Evolutionary conservation across 2,888 invertebrate species (phyloP).

Genomic region (Drosophila mulleri): DNA sequence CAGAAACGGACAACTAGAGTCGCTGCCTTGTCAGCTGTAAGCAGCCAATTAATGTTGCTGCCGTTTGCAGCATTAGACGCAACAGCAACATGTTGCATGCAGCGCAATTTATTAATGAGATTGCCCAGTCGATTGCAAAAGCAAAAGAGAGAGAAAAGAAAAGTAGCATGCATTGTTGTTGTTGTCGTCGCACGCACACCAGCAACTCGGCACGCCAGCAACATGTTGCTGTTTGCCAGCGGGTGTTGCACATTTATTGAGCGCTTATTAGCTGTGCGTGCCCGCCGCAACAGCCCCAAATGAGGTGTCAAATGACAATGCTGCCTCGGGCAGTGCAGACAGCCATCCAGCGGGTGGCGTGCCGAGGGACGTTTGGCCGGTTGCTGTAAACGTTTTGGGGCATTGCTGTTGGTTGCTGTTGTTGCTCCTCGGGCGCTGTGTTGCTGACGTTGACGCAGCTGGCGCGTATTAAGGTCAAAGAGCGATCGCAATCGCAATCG

Average conservation of each 20-base stretch:
- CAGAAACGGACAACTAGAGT: constrained; percentile 43
- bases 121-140: constrained; percentile 81
- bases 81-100: constrained; percentile 72
- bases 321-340: constrained; percentile 9
- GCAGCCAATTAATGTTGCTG: constrained; percentile 78
- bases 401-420: constrained; percentile 5
- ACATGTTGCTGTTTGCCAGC: constrained; percentile 74
- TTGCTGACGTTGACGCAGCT: constrained; percentile 66
- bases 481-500: constrained; percentile 75
- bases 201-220: constrained; percentile 39
- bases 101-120: constrained; percentile 84
- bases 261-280: constrained; percentile 80
- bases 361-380: not conserved
- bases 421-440: constrained; percentile 33
- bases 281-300: constrained; percentile 67
- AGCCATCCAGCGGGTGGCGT: not conserved
- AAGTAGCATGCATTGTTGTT: constrained; percentile 45
- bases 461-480: constrained; percentile 81
- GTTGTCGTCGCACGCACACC: constrained; percentile 60
- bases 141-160: constrained; percentile 1
- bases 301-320: constrained; percentile 84
- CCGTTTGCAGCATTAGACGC: constrained; percentile 42
- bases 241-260: constrained; percentile 83
- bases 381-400: not conserved
- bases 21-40: constrained; percentile 68